A percentile compares a stretch with the other conserved stretches of the same genome.
These are phyloP conservation scores for Luperina testacea DNA, from an alignment of 2,888 invertebrate species.

Conservation along the genomic window DNA sequence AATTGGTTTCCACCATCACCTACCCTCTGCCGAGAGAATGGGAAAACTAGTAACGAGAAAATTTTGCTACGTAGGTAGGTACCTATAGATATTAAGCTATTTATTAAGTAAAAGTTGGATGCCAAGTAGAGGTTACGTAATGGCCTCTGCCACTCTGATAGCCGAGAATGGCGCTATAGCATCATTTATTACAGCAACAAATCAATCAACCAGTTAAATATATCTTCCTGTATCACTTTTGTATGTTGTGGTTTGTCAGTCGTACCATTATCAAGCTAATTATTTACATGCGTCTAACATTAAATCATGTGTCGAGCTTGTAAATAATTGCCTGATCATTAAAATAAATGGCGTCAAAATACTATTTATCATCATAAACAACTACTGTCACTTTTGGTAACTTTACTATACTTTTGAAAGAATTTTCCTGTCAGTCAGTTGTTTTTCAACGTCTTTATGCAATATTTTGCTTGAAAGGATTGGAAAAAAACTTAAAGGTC, in stretches of 20 bases:
- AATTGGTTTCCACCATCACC: conserved; percentile 85
- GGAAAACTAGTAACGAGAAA: conserved; percentile 82
- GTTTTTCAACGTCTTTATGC: conserved; percentile 49
- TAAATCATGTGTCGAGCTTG: conserved; percentile 53
- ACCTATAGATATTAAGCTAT: conserved; percentile 69
- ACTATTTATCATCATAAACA: conserved; percentile 43
- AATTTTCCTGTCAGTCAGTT: conserved; percentile 28
- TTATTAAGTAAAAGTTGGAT: conserved; percentile 69
- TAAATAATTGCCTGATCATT: conserved; percentile 53
- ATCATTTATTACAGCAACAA: conserved; percentile 55
- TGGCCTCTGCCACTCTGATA: conserved; percentile 56
- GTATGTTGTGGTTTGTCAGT: conserved; percentile 28
- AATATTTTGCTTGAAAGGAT: conserved; percentile 50
- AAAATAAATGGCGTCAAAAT: conserved; percentile 58
- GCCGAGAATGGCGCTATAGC: conserved; percentile 53
- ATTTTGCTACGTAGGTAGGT: conserved; percentile 71
- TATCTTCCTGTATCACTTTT: conserved; percentile 62
- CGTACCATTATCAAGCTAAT: conserved; percentile 55
- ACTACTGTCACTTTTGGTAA: conserved; percentile 8
- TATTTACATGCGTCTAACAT: conserved; percentile 53
- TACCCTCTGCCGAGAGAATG: conserved; percentile 76
- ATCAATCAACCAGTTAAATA: conserved; percentile 58
- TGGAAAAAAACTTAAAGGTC: conserved; percentile 57
- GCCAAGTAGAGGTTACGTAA: conserved; percentile 24
- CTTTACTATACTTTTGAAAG: conserved; percentile 22